A percentile compares a stretch with the other conserved stretches of the same genome.
Evolutionary conservation across 2,113 vertebrate genomes (phyloP).

Genomic region (Proterorhinus semilunaris): DNA sequence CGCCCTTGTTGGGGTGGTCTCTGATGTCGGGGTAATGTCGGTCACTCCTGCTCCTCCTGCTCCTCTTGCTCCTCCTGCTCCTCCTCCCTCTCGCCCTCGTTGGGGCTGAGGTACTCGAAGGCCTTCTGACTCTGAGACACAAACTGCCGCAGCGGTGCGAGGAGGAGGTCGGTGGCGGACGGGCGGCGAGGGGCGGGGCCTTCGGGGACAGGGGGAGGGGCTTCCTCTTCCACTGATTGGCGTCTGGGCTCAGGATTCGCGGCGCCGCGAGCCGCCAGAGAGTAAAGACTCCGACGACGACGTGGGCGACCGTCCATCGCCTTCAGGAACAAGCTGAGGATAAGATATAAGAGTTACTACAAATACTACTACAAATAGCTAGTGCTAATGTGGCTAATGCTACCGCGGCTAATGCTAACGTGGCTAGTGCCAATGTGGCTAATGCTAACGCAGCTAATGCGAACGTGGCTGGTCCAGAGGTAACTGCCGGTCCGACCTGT

Average conservation of each 20-base stretch:
- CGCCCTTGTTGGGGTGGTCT: too few species aligned
- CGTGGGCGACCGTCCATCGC: conserved; percentile 69
- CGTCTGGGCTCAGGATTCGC: conserved; percentile 31
- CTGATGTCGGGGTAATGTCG: too few species aligned
- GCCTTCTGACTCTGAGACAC: conserved; percentile 72
- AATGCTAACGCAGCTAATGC: too few species aligned
- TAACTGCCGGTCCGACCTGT: too few species aligned
- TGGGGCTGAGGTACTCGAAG: conserved; percentile 70
- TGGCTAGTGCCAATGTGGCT: neutral
- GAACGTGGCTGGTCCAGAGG: too few species aligned
- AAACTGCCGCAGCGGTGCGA: conserved; percentile 69
- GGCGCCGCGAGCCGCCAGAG: conserved; percentile 2
- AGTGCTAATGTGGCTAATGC: too few species aligned
- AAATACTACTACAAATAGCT: too few species aligned
- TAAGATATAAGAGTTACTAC: too few species aligned
- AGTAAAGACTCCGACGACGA: conserved; percentile 59
- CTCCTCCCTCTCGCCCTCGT: neutral
- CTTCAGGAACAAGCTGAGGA: conserved; percentile 61
- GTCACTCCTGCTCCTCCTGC: too few species aligned
- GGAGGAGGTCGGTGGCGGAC: conserved; percentile 61
- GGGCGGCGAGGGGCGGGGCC: conserved; percentile 35
- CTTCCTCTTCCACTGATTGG: conserved; percentile 42
- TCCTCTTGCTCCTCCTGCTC: too few species aligned
- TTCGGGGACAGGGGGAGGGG: conserved; percentile 1
- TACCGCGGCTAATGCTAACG: too few species aligned